Evolutionary conservation across 1,140 invertebrate species (phyloP).

Genomic region (Dendrolimus punctatus): DNA sequence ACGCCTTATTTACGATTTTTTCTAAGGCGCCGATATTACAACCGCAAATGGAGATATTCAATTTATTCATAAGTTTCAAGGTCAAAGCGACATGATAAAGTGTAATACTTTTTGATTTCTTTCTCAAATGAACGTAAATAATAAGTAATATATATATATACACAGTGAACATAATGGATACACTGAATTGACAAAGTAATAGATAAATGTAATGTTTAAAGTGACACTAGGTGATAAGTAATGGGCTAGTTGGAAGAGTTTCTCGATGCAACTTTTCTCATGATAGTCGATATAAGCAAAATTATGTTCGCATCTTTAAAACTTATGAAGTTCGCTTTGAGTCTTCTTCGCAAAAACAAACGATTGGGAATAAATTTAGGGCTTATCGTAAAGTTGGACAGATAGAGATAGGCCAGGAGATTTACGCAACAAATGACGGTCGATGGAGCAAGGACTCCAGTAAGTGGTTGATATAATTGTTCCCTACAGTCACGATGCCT

Average conservation of each 20-base stretch:
- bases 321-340: conserved; percentile 38
- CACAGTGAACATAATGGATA: too few species aligned
- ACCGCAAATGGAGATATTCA: conserved; percentile 8
- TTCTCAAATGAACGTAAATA: too few species aligned
- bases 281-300: conserved; percentile 25
- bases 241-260: too few species aligned
- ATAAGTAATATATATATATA: too few species aligned
- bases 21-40: conserved; percentile 6
- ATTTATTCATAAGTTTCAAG: conserved; percentile 2
- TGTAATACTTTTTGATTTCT: too few species aligned
- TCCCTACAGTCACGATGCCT: conserved; percentile 23
- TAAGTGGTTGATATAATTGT: conserved; percentile 26
- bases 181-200: too few species aligned
- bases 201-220: too few species aligned
- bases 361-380: conserved; percentile 52
- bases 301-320: conserved; percentile 40
- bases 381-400: conserved; percentile 41
- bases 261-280: too few species aligned
- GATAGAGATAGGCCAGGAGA: conserved; percentile 22
- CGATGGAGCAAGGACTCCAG: neutral
- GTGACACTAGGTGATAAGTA: too few species aligned
- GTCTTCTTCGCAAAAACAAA: conserved; percentile 39
- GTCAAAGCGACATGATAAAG: neutral
- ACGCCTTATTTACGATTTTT: conserved; percentile 36
- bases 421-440: neutral